phyloP scores from a whole-genome alignment of 1,140 invertebrate genomes.

The Papilio polyxenes region DNA sequence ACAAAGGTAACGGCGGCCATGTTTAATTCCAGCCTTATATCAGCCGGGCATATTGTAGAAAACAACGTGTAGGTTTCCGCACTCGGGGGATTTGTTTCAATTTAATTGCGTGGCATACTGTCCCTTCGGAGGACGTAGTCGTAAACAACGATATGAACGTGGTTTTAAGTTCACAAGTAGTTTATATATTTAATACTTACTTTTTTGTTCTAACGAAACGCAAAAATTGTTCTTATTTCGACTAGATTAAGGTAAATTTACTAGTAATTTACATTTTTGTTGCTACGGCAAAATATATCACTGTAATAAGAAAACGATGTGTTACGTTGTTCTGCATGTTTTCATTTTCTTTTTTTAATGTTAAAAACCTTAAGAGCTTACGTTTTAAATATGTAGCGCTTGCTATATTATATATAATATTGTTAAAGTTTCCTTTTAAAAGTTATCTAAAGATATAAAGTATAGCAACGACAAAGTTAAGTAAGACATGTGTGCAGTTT shows the following conservation, averaged over 20 bases:
- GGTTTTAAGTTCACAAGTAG: conserved; percentile 8
- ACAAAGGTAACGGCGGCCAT: background rate
- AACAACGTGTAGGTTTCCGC: background rate
- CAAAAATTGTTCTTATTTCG: background rate
- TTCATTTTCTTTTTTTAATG: too few species aligned
- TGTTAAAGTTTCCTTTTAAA: background rate
- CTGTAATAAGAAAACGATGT: too few species aligned
- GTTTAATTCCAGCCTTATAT: background rate
- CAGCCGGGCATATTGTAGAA: background rate
- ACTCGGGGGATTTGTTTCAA: conserved; percentile 17
- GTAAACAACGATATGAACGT: background rate
- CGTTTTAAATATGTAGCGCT: background rate
- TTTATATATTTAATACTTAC: background rate
- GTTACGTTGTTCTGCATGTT: too few species aligned
- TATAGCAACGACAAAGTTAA: background rate
- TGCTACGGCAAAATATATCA: too few species aligned
- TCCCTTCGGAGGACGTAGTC: background rate
- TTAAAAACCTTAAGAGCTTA: background rate
- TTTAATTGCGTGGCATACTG: conserved; percentile 9
- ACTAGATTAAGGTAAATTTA: too few species aligned
- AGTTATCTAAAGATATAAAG: conserved; percentile 1
- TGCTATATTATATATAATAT: too few species aligned
- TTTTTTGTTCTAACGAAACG: background rate
- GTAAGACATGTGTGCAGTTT: conserved; percentile 24
- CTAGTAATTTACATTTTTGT: too few species aligned